phyloP scores from a whole-genome alignment of 2,888 invertebrate species.

The Apodemia zela region DNA sequence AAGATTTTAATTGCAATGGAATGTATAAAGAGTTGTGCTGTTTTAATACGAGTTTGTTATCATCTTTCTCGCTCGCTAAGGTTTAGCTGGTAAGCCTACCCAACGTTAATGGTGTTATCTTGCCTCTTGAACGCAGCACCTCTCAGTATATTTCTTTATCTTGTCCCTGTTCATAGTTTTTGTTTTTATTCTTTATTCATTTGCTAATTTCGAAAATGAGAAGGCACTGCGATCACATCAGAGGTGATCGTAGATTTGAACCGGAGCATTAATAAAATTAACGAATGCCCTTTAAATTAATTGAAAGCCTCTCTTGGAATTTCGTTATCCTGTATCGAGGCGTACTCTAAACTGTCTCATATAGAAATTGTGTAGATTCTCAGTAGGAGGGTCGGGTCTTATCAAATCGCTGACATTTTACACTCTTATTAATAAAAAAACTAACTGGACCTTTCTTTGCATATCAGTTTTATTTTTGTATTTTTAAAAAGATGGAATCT shows the following conservation, averaged over 20 bases:
- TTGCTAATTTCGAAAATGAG: constrained; percentile 80
- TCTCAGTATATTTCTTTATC: constrained; percentile 80
- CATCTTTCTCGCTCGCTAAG: constrained; percentile 55
- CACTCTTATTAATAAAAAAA: no score
- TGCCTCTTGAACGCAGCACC: constrained; percentile 75
- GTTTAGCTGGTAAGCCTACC: constrained; percentile 66
- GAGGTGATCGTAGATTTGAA: constrained; percentile 71
- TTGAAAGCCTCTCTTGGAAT: constrained; percentile 65
- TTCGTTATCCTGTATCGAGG: constrained; percentile 60
- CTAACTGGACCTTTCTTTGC: no score
- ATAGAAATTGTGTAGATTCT: constrained; percentile 1
- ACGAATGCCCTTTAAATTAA: constrained; percentile 76
- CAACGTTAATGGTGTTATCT: constrained; percentile 80
- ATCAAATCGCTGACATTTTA: not conserved
- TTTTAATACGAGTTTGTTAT: constrained; percentile 36
- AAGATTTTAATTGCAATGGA: not conserved
- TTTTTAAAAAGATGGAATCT: no score
- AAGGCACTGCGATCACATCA: constrained; percentile 51
- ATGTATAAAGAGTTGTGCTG: constrained; percentile 17
- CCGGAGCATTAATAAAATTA: constrained; percentile 76
- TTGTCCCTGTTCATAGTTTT: constrained; percentile 73
- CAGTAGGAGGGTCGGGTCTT: not conserved
- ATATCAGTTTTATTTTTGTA: no score
- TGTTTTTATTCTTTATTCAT: constrained; percentile 69
- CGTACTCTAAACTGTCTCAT: constrained; percentile 38